Base-by-base conservation (phyloP, 2,797 vertebrate genomes). In the Sebastes diploproa region DNA sequence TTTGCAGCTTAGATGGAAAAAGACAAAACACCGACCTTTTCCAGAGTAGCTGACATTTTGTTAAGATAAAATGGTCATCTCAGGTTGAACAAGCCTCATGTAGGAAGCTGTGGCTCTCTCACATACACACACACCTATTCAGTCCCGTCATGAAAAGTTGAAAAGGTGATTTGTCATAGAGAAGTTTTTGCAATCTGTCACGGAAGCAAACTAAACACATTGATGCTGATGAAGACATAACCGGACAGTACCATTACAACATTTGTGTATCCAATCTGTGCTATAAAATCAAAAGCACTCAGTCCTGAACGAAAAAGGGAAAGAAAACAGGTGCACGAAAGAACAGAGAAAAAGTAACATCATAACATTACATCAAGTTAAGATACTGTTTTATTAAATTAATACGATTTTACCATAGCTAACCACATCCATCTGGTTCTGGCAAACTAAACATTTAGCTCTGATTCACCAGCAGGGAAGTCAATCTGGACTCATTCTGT, bases 401-500 rank as follows among this genome's bases (percentile, higher is more conserved):
- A 36, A 66, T 12, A 6, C 5, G 29, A 12, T 58, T 69, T 65
- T 34, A 20, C 20, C 7, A 32, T 46, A 22, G 3, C 36, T 32
- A 32, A 38, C 73, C 25, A 42, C 5, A 6, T 67, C 62, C 64
- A 80, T 84, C 79, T 87, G 74, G 63, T 38, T 79, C 30, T 50
- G 46, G 30, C 50, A 74, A 63, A 70, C 46, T 52, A 8, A 82
- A 72, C 64, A 61, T 78, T 72, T 77, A 82, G 70, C 56, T 82
- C 64, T 30, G 54, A 84, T 82, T 81, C 60, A 82, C 46, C 80
- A 90, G 78, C 86, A 86, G 84, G 66, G 20, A 82, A 74, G 60
- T 77, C 84, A 79, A 55, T 88, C 87, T 89, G 86, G 82, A 66
- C 74, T 66, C 29, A 3, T 66, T 80, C 80, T 82, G 73, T 88